These are phyloP conservation scores for Eleginops maclovinus DNA, from an alignment of 2,113 vertebrate genomes.

Conservation along the genomic window DNA sequence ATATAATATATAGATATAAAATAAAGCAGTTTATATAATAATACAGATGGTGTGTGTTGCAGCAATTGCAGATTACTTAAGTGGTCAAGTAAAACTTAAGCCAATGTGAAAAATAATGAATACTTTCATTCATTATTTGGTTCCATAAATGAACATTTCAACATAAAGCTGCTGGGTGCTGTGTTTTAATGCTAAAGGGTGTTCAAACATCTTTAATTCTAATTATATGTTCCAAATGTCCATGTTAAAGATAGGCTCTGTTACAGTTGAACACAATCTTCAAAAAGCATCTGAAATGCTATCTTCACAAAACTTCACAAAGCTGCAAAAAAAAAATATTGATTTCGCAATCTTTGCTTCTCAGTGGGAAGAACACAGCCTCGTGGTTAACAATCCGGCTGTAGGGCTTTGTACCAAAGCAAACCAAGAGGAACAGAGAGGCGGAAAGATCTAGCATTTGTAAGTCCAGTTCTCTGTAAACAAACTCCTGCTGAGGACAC, in stretches of 20 bases:
- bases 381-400: background rate
- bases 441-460: background rate
- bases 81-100: background rate
- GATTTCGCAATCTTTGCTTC: background rate
- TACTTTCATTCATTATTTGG: background rate
- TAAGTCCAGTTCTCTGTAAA: constrained; percentile 5
- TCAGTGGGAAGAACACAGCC: background rate
- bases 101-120: constrained; percentile 1
- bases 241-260: background rate
- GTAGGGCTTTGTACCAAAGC: constrained; percentile 3
- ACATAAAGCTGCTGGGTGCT: background rate
- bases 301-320: constrained; percentile 1
- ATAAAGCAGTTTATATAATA: background rate
- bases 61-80: background rate
- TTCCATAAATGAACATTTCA: background rate
- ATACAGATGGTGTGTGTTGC: background rate
- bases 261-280: background rate
- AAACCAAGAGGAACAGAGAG: constrained; percentile 19
- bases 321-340: background rate
- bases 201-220: no score
- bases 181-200: no score
- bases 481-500: background rate
- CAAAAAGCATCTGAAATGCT: background rate
- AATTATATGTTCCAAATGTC: background rate
- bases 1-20: background rate